Evolutionary conservation across 2,888 invertebrate species (phyloP).

Genomic region (Celastrina argiolus): DNA sequence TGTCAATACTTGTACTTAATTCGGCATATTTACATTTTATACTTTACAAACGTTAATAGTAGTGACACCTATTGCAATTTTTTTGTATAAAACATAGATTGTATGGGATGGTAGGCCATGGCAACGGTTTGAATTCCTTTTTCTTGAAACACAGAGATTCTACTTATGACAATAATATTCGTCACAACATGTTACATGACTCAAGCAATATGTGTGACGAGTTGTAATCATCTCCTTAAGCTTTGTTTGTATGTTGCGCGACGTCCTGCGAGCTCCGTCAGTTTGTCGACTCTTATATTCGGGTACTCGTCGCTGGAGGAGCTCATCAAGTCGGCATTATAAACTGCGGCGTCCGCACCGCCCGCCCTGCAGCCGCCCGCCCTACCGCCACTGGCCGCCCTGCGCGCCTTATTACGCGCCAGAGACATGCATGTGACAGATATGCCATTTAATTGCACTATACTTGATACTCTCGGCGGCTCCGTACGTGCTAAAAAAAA

Average conservation of each 20-base stretch:
- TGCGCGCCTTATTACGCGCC: background rate
- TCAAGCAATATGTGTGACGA: background rate
- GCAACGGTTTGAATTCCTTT: too few relatives aligned
- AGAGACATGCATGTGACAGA: background rate
- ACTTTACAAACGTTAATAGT: too few relatives aligned
- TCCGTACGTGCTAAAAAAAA: too few relatives aligned
- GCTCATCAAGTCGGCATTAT: slow-evolving; percentile 10
- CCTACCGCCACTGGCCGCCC: background rate
- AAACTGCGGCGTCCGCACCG: slow-evolving; percentile 6
- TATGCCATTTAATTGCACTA: background rate
- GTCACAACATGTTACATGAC: too few relatives aligned
- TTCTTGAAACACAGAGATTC: too few relatives aligned
- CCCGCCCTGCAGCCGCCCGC: background rate
- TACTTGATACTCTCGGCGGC: too few relatives aligned
- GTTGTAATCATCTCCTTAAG: background rate
- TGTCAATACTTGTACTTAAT: too few relatives aligned
- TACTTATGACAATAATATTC: too few relatives aligned
- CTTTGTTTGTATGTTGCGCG: background rate
- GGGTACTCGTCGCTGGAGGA: background rate
- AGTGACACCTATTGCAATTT: too few relatives aligned
- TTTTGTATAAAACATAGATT: too few relatives aligned
- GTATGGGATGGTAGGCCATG: too few relatives aligned
- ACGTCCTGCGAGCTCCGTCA: background rate
- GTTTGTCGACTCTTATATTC: background rate
- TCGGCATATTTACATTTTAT: too few relatives aligned